Evolutionary conservation across 2,797 vertebrate genomes (phyloP).

Genomic region (Danionella dracula): DNA sequence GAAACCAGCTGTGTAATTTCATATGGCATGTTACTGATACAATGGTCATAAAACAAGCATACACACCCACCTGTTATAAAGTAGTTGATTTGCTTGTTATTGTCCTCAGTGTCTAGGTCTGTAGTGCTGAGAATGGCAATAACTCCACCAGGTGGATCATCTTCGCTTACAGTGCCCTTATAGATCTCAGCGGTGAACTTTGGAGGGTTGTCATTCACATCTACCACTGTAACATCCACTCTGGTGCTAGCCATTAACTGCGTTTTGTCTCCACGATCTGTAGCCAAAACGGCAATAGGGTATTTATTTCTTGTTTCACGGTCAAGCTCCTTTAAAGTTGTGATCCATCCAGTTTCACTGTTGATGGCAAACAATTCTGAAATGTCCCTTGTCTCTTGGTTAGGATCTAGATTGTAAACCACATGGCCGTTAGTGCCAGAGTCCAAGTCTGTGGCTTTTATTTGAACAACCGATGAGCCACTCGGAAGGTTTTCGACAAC

Average conservation of each 20-base stretch:
- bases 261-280: slow-evolving; percentile 83
- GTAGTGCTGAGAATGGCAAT: slow-evolving; percentile 94
- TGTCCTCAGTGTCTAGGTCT: slow-evolving; percentile 85
- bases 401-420: slow-evolving; percentile 81
- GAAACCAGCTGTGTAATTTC: too few species aligned
- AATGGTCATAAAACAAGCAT: too few species aligned
- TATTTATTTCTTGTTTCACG: slow-evolving; percentile 78
- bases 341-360: slow-evolving; percentile 90
- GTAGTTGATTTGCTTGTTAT: slow-evolving; percentile 87
- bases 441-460: slow-evolving; percentile 87
- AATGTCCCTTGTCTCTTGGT: slow-evolving; percentile 71
- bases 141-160: slow-evolving; percentile 88
- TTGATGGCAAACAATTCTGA: slow-evolving; percentile 83
- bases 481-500: slow-evolving; percentile 87
- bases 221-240: slow-evolving; percentile 85
- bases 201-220: slow-evolving; percentile 92
- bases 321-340: slow-evolving; percentile 87
- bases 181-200: slow-evolving; percentile 95
- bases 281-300: slow-evolving; percentile 75
- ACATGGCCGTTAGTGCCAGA: slow-evolving; percentile 87
- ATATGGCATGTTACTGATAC: too few species aligned
- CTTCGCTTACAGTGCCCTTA: slow-evolving; percentile 96
- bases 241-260: slow-evolving; percentile 75
- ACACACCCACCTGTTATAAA: slow-evolving; percentile 85
- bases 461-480: slow-evolving; percentile 84